A percentile compares a stretch with the other conserved stretches of the same genome.
phyloP scores from a whole-genome alignment of 1,140 invertebrate species.

The Cotesia glomerata region DNA sequence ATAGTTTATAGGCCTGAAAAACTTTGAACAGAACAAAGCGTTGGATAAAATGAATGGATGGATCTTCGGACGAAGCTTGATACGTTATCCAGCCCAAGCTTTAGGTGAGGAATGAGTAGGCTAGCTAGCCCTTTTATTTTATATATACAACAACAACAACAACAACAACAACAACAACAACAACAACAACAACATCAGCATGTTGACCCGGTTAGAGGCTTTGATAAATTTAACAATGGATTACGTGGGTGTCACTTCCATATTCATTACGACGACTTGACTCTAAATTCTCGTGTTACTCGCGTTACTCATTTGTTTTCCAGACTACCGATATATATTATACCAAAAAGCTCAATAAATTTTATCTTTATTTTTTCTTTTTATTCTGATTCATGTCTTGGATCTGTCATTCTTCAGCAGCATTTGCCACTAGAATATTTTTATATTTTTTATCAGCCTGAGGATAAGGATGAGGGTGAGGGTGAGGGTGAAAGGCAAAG shows the following conservation, averaged over 20 bases:
- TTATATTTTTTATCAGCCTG: neutral
- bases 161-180: neutral
- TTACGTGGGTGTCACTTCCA: slow-evolving; percentile 54
- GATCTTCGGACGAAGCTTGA: slow-evolving; percentile 41
- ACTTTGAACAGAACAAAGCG: slow-evolving; percentile 16
- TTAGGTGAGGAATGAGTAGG: slow-evolving; percentile 16
- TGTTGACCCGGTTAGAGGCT: slow-evolving; percentile 32
- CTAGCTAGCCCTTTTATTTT: slow-evolving; percentile 28
- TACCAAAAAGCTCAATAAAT: neutral
- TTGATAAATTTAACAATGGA: slow-evolving; percentile 53
- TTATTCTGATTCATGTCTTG: neutral
- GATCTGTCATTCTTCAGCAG: neutral
- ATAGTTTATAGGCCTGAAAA: too few species aligned
- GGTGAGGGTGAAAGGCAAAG: slow-evolving; percentile 5
- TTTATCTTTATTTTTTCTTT: slow-evolving; percentile 16
- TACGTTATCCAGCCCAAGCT: slow-evolving; percentile 45
- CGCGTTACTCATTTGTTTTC: slow-evolving; percentile 30
- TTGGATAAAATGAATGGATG: slow-evolving; percentile 32
- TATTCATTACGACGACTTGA: slow-evolving; percentile 54
- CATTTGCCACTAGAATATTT: neutral
- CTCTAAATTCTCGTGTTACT: slow-evolving; percentile 46
- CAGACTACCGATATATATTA: neutral
- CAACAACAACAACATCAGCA: neutral
- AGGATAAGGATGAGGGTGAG: neutral
- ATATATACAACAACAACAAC: neutral